These are phyloP conservation scores for human DNA, from an alignment of 2,113 vertebrate species.

Conservation along the genomic window DNA sequence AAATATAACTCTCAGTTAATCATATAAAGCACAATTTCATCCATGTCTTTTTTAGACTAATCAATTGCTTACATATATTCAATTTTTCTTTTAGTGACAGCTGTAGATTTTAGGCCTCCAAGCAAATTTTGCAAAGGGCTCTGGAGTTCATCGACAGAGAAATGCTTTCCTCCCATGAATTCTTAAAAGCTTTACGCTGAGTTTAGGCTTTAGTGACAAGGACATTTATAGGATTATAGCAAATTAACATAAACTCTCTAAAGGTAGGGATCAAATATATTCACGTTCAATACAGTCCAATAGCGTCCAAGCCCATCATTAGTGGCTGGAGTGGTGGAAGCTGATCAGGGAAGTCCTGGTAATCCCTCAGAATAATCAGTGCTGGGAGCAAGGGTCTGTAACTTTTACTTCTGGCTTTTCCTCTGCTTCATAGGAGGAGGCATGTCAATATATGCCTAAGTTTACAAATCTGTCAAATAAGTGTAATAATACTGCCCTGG, in stretches of 20 bases:
- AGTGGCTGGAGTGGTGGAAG: neutral
- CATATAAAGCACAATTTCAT: conserved; percentile 34
- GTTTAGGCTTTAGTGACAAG: neutral
- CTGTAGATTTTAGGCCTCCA: neutral
- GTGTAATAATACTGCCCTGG: neutral
- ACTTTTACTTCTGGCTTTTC: neutral
- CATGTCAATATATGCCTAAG: neutral
- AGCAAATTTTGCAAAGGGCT: conserved; percentile 16
- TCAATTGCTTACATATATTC: neutral
- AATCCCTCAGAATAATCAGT: neutral
- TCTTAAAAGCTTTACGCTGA: neutral
- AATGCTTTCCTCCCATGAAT: neutral
- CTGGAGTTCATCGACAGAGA: conserved; percentile 12
- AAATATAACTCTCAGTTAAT: conserved; percentile 40
- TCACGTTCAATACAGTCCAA: neutral
- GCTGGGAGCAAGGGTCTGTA: neutral
- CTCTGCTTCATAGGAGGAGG: neutral
- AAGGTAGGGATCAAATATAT: neutral
- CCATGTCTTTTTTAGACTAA: conserved; percentile 45
- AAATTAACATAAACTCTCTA: conserved; percentile 17
- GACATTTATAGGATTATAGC: neutral
- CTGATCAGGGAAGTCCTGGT: neutral
- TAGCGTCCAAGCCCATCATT: neutral
- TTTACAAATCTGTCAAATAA: neutral
- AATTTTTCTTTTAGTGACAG: neutral